Conservation (phyloP, 37 sponge, comb jelly and placozoan species). For the Corticium candelabrum region DNA sequence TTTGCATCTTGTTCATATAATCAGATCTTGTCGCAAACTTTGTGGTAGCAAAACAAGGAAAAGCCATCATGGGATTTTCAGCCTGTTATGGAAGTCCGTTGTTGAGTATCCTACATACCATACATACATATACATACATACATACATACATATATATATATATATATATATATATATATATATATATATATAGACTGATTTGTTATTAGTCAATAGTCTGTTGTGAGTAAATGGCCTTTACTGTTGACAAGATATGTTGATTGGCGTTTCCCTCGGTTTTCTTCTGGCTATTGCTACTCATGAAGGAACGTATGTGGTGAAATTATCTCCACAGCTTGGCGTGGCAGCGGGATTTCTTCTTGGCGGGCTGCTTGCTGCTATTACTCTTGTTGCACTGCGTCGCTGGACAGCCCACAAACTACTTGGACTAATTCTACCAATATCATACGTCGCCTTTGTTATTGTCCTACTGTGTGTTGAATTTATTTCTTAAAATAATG, state of each 20-base stretch:
- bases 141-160: too few species aligned
- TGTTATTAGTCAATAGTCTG: too few species aligned
- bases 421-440: not conserved
- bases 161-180: too few species aligned
- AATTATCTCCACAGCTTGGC: not conserved
- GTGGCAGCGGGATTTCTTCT: not conserved
- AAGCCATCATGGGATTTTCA: not conserved
- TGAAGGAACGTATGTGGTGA: not conserved
- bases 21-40: slow-evolving; percentile 7
- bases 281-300: not conserved
- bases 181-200: too few species aligned
- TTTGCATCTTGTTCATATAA: not conserved
- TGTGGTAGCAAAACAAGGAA: slow-evolving; percentile 1
- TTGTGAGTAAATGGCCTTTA: too few species aligned
- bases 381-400: not conserved
- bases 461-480: not conserved
- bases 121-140: too few species aligned
- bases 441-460: not conserved
- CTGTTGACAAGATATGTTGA: not conserved
- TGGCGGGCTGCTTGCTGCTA: not conserved
- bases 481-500: too few species aligned
- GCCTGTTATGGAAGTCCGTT: slow-evolving; percentile 7
- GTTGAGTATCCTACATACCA: not conserved
- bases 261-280: not conserved
- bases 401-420: not conserved